Conservation (phyloP, 1,140 invertebrate genomes). For the Drosophila kohkoa region DNA sequence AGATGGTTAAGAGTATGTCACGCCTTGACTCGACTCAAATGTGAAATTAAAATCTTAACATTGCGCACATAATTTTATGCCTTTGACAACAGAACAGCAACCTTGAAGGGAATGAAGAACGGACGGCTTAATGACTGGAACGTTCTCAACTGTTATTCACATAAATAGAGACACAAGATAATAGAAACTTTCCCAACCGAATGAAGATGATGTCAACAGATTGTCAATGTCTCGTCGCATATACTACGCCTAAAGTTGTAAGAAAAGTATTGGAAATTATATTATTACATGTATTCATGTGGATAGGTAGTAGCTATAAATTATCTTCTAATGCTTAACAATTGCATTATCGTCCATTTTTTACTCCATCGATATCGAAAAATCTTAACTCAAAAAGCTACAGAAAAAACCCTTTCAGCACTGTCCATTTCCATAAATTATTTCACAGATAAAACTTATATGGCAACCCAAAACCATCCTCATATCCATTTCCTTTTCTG, state of each 20-base stretch:
- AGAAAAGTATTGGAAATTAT: too few species aligned
- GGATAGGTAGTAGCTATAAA: too few species aligned
- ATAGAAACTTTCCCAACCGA: slow-evolving; percentile 20
- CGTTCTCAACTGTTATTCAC: slow-evolving; percentile 17
- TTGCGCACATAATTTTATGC: slow-evolving; percentile 76
- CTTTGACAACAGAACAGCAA: slow-evolving; percentile 13
- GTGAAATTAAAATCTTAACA: slow-evolving; percentile 81
- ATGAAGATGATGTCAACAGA: slow-evolving; percentile 23
- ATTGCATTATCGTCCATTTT: not conserved
- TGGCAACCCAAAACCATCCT: slow-evolving; percentile 16
- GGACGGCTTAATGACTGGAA: slow-evolving; percentile 29
- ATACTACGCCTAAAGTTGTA: too few species aligned
- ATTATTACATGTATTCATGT: not conserved
- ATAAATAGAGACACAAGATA: slow-evolving; percentile 25
- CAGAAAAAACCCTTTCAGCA: slow-evolving; percentile 48
- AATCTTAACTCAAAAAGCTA: slow-evolving; percentile 26
- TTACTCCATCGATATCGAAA: slow-evolving; percentile 1
- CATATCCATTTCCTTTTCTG: not conserved
- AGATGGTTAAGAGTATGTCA: slow-evolving; percentile 3
- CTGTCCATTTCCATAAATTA: slow-evolving; percentile 69
- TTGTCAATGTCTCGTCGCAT: not conserved
- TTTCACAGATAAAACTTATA: slow-evolving; percentile 69
- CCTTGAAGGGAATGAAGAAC: slow-evolving; percentile 1
- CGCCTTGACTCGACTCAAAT: slow-evolving; percentile 53
- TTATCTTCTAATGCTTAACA: not conserved